Percentiles rank a stretch among this genome's conserved stretches.
Conservation (phyloP, 2,797 vertebrate genomes). For the Propithecus deckenii region DNA sequence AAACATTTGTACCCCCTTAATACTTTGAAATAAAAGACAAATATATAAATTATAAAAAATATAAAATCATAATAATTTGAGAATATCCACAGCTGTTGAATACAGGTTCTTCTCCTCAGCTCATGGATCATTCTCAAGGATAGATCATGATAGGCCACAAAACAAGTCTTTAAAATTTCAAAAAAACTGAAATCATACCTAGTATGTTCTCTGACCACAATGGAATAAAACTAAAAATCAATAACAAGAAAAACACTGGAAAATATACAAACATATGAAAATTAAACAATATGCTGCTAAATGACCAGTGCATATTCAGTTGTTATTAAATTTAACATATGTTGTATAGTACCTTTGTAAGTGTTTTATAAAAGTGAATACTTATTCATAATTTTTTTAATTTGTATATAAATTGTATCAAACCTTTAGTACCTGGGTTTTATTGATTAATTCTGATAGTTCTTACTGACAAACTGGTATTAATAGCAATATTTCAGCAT, state of each 20-base stretch:
- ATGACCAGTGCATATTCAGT: background rate
- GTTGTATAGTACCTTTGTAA: background rate
- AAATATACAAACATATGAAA: background rate
- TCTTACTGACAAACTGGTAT: background rate
- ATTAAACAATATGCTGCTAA: background rate
- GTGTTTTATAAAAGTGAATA: background rate
- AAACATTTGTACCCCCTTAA: background rate
- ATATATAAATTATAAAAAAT: background rate
- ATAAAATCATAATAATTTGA: background rate
- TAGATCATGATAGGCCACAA: background rate
- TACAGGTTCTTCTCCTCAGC: background rate
- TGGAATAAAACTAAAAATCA: background rate
- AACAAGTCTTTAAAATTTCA: background rate
- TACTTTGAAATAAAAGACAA: background rate
- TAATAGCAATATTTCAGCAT: background rate
- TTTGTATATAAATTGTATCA: background rate
- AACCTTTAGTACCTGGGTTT: background rate
- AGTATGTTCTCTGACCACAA: background rate
- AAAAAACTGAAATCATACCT: background rate
- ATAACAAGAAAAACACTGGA: background rate
- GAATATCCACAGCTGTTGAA: background rate
- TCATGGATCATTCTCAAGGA: background rate
- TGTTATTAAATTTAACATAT: background rate
- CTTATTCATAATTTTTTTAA: background rate
- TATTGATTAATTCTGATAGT: background rate